Base-by-base conservation (phyloP, 2,888 invertebrate species). In the Pyrrhosoma nymphula region DNA sequence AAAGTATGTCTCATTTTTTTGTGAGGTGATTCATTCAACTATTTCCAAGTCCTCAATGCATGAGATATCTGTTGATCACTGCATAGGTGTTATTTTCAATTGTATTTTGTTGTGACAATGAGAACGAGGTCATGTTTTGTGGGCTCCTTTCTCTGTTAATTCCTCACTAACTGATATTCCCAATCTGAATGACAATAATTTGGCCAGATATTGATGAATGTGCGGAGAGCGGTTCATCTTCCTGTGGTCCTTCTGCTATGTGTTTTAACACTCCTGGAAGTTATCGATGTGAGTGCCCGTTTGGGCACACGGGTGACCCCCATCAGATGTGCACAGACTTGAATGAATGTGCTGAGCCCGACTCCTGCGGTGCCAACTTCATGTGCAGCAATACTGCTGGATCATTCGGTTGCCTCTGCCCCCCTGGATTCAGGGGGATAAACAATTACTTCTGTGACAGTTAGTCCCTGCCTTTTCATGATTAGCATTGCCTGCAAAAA, bases 311-410 rank as follows among this genome's bases (percentile, higher is more conserved):
- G 96, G 98, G 98, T 96, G 97, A 97, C 95, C 96, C 97, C 18
- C 97, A 97, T 90, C 97, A 98, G 96, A 98, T 98, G 96, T 98
- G 98, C 96, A 96, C 98, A 96, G 98, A 98, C 97, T 97, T 98
- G 96, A 98, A 98, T 97, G 98, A 98, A 97, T 98, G 98, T 97
- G 97, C 97, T 95, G 97, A 97, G 96, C 96, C 97, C 96, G 97
- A 97, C 96, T 96, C 96, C 95, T 99, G 98, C 96, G 98, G 98
- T 96, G 97, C 97, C 96, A 98, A 98, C 97, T 98, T 98, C 96
- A 98, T 98, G 97, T 99, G 98, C 97, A 98, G 98, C 97, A 99
- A 99, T 97, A 98, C 98, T 95, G 98, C 98, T n/a, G 98, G 98
- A 96, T 98, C 98, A 95, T 98, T 98, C 97, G 98, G 98, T 96